Conservation (phyloP, 2,113 vertebrate species). For the Melanerpes formicivorus region DNA sequence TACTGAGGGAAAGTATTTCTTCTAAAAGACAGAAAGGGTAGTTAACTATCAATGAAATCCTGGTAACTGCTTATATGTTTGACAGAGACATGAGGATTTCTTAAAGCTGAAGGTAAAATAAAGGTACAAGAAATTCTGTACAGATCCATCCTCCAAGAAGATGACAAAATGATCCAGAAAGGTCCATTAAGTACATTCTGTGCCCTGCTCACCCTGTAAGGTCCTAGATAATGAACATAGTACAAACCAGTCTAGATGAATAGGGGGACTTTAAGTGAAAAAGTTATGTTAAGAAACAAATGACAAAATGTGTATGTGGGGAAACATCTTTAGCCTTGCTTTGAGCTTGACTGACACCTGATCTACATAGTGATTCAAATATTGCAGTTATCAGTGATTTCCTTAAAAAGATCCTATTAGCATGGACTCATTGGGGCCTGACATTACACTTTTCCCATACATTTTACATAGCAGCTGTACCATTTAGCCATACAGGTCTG, state of each 20-base stretch:
- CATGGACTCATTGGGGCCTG: neutral
- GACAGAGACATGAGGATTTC: neutral
- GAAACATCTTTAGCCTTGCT: neutral
- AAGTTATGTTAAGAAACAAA: neutral
- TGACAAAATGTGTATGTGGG: fast-evolving
- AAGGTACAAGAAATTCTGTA: neutral
- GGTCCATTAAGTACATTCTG: neutral
- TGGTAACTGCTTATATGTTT: neutral
- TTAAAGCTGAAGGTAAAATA: neutral
- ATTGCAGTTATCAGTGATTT: neutral
- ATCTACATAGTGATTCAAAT: neutral
- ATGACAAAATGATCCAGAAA: neutral
- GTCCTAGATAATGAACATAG: neutral
- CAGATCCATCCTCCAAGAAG: fast-evolving
- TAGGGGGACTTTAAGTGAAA: neutral
- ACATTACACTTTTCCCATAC: neutral
- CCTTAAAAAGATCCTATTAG: neutral
- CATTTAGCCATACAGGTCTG: neutral
- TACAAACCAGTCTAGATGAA: neutral
- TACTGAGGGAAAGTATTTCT: conserved; percentile 16
- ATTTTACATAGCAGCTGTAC: neutral
- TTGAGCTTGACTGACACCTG: neutral
- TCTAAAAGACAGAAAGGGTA: neutral
- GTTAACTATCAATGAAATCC: neutral
- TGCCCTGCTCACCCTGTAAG: neutral